A percentile compares a stretch with the other conserved stretches of the same genome.
Conservation (phyloP, 2,888 invertebrate species). For the Myathropa florea region DNA sequence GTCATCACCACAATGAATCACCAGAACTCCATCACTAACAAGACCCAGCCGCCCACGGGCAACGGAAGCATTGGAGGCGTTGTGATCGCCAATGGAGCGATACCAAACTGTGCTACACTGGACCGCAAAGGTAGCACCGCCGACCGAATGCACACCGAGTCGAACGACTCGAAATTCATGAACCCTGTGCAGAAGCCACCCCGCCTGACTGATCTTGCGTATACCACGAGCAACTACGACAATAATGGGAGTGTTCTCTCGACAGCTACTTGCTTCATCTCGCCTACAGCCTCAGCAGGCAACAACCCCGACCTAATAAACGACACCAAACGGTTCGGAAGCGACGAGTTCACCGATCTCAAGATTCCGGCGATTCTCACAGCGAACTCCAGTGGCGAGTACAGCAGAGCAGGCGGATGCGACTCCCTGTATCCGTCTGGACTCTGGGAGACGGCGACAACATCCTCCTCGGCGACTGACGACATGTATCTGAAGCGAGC, state of each 20-base stretch:
- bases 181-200: conserved; percentile 89
- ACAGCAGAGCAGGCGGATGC: conserved; percentile 86
- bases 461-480: conserved; percentile 76
- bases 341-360: conserved; percentile 81
- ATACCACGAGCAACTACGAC: conserved; percentile 86
- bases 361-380: conserved; percentile 78
- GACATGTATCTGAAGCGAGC: conserved; percentile 83
- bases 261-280: conserved; percentile 86
- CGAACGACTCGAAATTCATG: conserved; percentile 79
- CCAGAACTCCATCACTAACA: conserved; percentile 81
- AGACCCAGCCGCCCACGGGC: conserved; percentile 80
- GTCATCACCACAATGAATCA: conserved; percentile 86
- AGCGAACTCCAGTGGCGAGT: conserved; percentile 87
- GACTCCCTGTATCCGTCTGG: conserved; percentile 91
- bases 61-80: conserved; percentile 82
- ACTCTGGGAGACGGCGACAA: conserved; percentile 85
- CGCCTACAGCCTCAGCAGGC: conserved; percentile 87
- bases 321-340: conserved; percentile 87
- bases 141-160: conserved; percentile 49
- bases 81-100: conserved; percentile 83
- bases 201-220: conserved; percentile 85
- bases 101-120: conserved; percentile 79
- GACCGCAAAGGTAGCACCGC: conserved; percentile 74
- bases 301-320: conserved; percentile 94
- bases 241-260: conserved; percentile 85